phyloP scores from a whole-genome alignment of 2,888 invertebrate genomes.

The Limenitis arthemis region DNA sequence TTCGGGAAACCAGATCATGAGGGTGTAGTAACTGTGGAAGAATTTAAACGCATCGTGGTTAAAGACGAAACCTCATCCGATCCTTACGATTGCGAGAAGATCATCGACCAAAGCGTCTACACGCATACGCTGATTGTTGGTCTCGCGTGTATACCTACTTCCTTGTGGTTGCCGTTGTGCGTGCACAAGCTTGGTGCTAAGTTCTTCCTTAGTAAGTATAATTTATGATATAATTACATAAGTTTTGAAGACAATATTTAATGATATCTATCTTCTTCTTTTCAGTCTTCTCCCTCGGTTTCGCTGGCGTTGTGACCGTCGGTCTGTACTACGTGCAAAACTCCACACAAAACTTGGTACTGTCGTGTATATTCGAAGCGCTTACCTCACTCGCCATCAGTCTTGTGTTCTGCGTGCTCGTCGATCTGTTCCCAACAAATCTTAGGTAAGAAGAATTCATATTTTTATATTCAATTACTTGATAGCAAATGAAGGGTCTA shows the following conservation, averaged over 20 bases:
- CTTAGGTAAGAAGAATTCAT: slow-evolving; percentile 71
- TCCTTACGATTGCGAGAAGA: slow-evolving; percentile 74
- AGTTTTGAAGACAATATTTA: too few species aligned
- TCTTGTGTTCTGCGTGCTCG: slow-evolving; percentile 85
- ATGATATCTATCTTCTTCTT: slow-evolving; percentile 1
- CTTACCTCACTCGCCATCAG: slow-evolving; percentile 85
- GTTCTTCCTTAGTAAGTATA: slow-evolving; percentile 81
- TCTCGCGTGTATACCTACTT: slow-evolving; percentile 85
- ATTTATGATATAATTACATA: not conserved
- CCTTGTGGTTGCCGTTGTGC: slow-evolving; percentile 83
- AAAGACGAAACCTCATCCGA: slow-evolving; percentile 53
- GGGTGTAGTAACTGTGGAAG: too few species aligned
- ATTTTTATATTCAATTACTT: too few species aligned
- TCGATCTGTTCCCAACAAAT: slow-evolving; percentile 87
- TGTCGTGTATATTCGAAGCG: slow-evolving; percentile 86
- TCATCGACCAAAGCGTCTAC: slow-evolving; percentile 78
- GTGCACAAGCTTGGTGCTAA: slow-evolving; percentile 86
- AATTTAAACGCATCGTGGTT: slow-evolving; percentile 74
- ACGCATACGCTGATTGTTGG: slow-evolving; percentile 85
- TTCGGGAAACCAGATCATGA: too few species aligned
- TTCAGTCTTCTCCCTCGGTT: slow-evolving; percentile 81
- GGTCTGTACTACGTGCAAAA: slow-evolving; percentile 83
- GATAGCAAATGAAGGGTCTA: too few species aligned
- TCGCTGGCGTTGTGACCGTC: slow-evolving; percentile 80
- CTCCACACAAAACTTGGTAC: slow-evolving; percentile 78